phyloP scores from a whole-genome alignment of 2,113 vertebrate genomes.

The Siniperca knerii region DNA sequence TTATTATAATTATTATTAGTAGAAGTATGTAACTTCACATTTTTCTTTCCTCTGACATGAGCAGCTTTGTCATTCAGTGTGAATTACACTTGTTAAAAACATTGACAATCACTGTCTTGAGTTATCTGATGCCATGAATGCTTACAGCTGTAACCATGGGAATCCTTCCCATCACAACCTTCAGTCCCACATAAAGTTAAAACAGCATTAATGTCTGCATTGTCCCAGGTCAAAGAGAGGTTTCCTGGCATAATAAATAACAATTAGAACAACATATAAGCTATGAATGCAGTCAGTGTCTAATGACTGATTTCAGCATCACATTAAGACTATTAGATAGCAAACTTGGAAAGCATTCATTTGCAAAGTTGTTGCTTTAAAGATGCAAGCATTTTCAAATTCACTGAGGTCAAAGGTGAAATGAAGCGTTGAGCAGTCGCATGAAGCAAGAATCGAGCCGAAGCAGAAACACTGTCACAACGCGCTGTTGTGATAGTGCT shows the following conservation, averaged over 20 bases:
- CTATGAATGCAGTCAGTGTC: neutral
- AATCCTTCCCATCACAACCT: neutral
- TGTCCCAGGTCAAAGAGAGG: neutral
- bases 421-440: constrained; percentile 25
- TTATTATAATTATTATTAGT: neutral
- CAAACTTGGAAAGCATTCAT: neutral
- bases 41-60: neutral
- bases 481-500: constrained; percentile 1
- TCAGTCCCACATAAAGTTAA: neutral
- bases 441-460: constrained; percentile 24
- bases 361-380: neutral
- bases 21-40: neutral
- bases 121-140: neutral
- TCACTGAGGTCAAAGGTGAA: neutral
- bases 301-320: neutral
- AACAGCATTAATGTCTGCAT: neutral
- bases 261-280: neutral
- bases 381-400: neutral
- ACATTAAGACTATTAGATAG: neutral
- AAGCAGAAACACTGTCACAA: constrained; percentile 1
- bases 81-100: neutral
- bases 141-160: neutral
- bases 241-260: neutral
- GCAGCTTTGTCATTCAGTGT: neutral
- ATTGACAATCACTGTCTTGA: neutral